Evolutionary conservation across 2,888 invertebrate genomes (phyloP).

Genomic region (Himalopsyche tibetana): DNA sequence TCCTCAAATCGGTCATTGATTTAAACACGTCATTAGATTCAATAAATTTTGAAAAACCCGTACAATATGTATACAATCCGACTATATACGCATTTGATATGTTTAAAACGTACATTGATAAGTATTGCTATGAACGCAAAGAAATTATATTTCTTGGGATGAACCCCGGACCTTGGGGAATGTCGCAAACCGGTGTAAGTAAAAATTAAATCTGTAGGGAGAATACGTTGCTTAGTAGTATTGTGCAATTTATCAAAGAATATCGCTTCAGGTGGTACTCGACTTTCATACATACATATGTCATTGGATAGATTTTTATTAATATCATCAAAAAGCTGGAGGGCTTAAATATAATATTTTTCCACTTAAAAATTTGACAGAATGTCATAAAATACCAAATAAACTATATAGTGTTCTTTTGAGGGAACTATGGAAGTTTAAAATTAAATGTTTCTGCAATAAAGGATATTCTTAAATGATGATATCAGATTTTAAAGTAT

Average conservation of each 20-base stretch:
- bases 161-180: constrained; percentile 98
- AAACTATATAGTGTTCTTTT: too few relatives aligned
- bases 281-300: too few relatives aligned
- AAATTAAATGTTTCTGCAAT: too few relatives aligned
- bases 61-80: constrained; percentile 89
- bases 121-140: constrained; percentile 82
- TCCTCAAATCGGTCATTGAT: constrained; percentile 69
- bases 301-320: too few relatives aligned
- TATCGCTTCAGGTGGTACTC: not conserved
- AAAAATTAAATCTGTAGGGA: not conserved
- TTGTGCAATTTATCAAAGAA: constrained; percentile 7
- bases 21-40: constrained; percentile 73
- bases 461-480: too few relatives aligned
- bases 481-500: too few relatives aligned
- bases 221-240: too few relatives aligned
- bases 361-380: not conserved
- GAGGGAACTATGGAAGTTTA: too few relatives aligned
- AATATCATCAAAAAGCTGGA: not conserved
- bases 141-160: constrained; percentile 91
- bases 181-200: constrained; percentile 93
- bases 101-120: constrained; percentile 85
- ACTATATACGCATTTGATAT: constrained; percentile 88
- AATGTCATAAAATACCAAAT: too few relatives aligned
- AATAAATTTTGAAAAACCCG: constrained; percentile 75
- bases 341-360: not conserved